These are phyloP conservation scores for Lipotes vexillifer DNA, from an alignment of 2,113 vertebrate species.

Conservation along the genomic window DNA sequence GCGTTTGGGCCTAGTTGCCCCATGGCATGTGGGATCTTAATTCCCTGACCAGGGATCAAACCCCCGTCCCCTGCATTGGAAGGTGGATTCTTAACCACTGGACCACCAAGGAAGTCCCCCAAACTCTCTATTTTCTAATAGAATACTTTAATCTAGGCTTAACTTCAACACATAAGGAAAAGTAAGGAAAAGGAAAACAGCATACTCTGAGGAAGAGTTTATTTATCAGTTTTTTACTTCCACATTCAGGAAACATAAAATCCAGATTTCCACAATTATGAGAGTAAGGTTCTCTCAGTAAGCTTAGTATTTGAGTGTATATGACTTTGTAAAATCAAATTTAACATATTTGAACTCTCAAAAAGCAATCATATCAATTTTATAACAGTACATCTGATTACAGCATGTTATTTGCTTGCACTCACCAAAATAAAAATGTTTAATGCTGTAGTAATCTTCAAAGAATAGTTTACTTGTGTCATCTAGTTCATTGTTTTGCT, in stretches of 20 bases:
- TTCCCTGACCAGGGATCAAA: too few species aligned
- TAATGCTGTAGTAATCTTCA: not conserved
- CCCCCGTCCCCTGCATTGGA: too few species aligned
- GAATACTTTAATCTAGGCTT: not conserved
- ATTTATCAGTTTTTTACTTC: not conserved
- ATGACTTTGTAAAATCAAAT: not conserved
- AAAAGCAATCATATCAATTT: not conserved
- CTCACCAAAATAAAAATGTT: not conserved
- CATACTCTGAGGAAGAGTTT: not conserved
- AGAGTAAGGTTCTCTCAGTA: not conserved
- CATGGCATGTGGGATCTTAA: too few species aligned
- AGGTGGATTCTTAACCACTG: too few species aligned
- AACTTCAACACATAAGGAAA: not conserved
- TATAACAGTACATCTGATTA: not conserved
- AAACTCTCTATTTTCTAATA: not conserved
- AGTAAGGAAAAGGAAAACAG: not conserved
- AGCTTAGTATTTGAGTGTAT: not conserved
- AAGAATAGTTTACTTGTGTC: not conserved
- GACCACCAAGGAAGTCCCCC: too few species aligned
- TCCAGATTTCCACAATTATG: not conserved
- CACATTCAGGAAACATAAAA: not conserved
- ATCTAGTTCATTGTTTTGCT: not conserved
- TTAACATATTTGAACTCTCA: not conserved
- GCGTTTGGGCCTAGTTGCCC: too few species aligned
- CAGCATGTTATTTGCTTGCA: not conserved